Base-by-base conservation (phyloP, 2,888 invertebrate genomes). In the Bellardia pandia region DNA sequence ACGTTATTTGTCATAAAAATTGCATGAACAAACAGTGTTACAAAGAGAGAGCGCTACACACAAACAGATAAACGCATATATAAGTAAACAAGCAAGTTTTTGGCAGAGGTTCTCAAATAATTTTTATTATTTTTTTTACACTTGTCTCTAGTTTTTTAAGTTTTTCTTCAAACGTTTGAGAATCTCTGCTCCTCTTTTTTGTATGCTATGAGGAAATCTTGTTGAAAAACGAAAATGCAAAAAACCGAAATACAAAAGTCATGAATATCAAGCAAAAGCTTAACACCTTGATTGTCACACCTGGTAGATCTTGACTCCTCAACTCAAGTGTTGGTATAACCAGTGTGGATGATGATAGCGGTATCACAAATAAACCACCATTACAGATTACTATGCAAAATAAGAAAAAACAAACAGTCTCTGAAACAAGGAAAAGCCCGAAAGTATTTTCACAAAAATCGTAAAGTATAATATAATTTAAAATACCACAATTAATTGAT, bases 1-100 rank as follows among this genome's bases (percentile, higher is more conserved):
- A 84, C 53, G 76, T 84, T 84, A 84, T 84, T 84, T 84, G 84
- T 84, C 84, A 83, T 75, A 79, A 79, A 77, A 78, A 85, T 68
- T 75, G 51, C 71, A 45, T n/a, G 30, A 69, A 48, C 58, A 60
- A 69, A 76, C 11, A 23, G 0, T 7, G n/a, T 40, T 13, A 11
- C 64, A 76, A 56, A 77, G 3, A 33, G 42, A 33, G 16, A 40
- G 14, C 11, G 16, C 51, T 9, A 37, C 6, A 42, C 7, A 45
- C 4, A 40, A 11, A 45, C 33, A 62, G 1, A 56, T 75, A 56
- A 42, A 76, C 23, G 53, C 33, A 48, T 11, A 5, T 76, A 53
- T 60, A 53, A 23, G 23, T 53, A n/a, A 5, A 51, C 13, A n/a
- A 62, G 37, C 37, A n/a, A n/a, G 2, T n/a, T 62, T 40, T 1